Evolutionary conservation across 2,797 vertebrate genomes (phyloP).

Genomic region (Pogonophryne albipinna): DNA sequence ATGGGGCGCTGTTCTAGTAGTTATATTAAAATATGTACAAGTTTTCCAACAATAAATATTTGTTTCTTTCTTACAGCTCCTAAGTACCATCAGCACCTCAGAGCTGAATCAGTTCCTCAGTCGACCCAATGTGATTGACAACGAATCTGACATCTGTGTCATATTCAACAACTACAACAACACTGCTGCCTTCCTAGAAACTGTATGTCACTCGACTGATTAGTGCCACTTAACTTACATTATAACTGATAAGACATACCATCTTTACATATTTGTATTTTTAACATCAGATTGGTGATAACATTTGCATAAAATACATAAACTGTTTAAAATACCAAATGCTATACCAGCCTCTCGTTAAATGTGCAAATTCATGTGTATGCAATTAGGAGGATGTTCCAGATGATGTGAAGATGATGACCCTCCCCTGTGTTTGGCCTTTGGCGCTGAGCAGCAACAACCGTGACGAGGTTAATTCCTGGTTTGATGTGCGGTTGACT

Average conservation of each 20-base stretch:
- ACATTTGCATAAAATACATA: background rate
- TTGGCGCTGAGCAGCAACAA: conserved; percentile 65
- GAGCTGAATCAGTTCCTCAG: conserved; percentile 72
- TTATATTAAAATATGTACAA: background rate
- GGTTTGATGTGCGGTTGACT: conserved; percentile 67
- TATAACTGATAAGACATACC: background rate
- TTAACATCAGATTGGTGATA: background rate
- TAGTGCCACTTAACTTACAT: background rate
- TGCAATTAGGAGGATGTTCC: conserved; percentile 67
- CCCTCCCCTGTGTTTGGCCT: conserved; percentile 76
- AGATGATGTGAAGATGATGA: conserved; percentile 59
- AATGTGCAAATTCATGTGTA: background rate
- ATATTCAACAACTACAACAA: conserved; percentile 72
- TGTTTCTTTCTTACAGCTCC: conserved; percentile 59
- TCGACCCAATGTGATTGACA: conserved; percentile 36
- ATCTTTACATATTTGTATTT: background rate
- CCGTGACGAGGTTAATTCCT: conserved; percentile 61
- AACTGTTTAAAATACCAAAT: conserved; percentile 1
- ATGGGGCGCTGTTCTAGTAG: background rate
- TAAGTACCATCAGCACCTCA: conserved; percentile 63
- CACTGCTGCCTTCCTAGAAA: conserved; percentile 70
- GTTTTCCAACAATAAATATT: background rate
- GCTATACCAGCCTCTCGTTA: background rate
- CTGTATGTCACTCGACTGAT: conserved; percentile 50
- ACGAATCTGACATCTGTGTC: conserved; percentile 62